Evolutionary conservation across 2,113 vertebrate species (phyloP), one percentile per base, ranked within the genome.

Genomic region (Etia nguti): DNA sequence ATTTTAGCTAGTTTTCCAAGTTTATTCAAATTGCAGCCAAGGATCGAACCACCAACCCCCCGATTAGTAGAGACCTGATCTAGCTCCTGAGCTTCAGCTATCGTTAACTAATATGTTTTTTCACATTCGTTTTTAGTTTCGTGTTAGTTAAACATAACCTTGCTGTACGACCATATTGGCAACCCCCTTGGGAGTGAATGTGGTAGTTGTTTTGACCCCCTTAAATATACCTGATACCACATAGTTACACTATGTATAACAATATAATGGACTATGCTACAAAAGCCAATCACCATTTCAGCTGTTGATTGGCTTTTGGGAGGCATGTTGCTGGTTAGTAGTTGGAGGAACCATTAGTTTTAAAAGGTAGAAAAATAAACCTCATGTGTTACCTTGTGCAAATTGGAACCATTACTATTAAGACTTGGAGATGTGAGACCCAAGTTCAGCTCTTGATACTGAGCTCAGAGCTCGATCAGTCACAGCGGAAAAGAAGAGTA

Each of bases 81-180:
- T 55, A 24, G n/a, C 54, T 55, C n/a, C 54, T 24, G 54, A 55
- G n/a, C 54, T 55, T 55, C 54, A 55, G 54, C n/a, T 55, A 55
- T 55, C 2, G 3, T 55, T 55, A 55, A 4, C 11, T 22, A 55
- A 55, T 6, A 11, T 24, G 54, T 55, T 55, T 55, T 55, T 24
- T 55, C 54, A 55, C n/a, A 24, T 55, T 55, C 24, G 54, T 0
- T 55, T 55, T 55, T 12, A 55, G 54, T 55, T n/a, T 55, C 12
- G 54, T 55, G 12, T 55, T 24, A 55, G 54, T 24, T 55, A 0
- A 24, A 55, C 54, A 55, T 24, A 55, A 55, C 0, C 54, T 24
- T 55, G 54, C 3, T 55, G 54, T 55, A 55, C 13, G 22, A 26
- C 1, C 55, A 56, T 26, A 26, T 57, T 26, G 11, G 24, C 24